Percentiles rank a stretch among this genome's conserved stretches.
These are phyloP conservation scores for Perizoma affinitatum DNA, from an alignment of 2,888 invertebrate species.

Conservation along the genomic window DNA sequence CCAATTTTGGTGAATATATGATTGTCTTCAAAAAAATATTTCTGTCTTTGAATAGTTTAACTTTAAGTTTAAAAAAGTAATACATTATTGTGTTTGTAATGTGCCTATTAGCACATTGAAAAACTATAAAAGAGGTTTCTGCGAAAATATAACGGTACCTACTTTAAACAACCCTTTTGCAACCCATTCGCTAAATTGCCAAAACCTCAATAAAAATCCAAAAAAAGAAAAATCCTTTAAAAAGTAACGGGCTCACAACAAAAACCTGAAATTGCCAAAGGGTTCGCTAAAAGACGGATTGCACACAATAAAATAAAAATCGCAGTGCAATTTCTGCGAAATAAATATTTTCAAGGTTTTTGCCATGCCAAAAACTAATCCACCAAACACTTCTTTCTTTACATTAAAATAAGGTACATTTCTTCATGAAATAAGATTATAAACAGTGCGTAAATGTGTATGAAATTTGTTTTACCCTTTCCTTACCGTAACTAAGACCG, in stretches of 20 bases:
- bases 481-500: slow-evolving; percentile 70
- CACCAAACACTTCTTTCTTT: slow-evolving; percentile 1
- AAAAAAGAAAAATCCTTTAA: slow-evolving; percentile 40
- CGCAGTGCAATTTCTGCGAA: slow-evolving; percentile 58
- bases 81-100: slow-evolving; percentile 6
- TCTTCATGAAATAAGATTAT: slow-evolving; percentile 6
- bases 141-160: slow-evolving; percentile 37
- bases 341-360: slow-evolving; percentile 49
- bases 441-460: slow-evolving; percentile 45
- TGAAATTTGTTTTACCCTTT: slow-evolving; percentile 69
- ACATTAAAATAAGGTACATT: slow-evolving; percentile 29
- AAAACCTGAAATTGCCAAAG: slow-evolving; percentile 60
- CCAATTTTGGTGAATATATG: not conserved
- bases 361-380: slow-evolving; percentile 23
- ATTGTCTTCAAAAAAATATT: not conserved
- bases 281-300: slow-evolving; percentile 59
- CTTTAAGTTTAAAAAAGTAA: not conserved
- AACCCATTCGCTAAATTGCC: slow-evolving; percentile 62
- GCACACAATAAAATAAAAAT: slow-evolving; percentile 62
- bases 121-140: slow-evolving; percentile 13
- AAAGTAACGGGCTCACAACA: slow-evolving; percentile 32
- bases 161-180: slow-evolving; percentile 55
- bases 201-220: slow-evolving; percentile 59
- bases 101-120: slow-evolving; percentile 15
- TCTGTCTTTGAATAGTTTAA: no score